Conservation (phyloP, 2,797 vertebrate species). For the Trichosurus vulpecula region DNA sequence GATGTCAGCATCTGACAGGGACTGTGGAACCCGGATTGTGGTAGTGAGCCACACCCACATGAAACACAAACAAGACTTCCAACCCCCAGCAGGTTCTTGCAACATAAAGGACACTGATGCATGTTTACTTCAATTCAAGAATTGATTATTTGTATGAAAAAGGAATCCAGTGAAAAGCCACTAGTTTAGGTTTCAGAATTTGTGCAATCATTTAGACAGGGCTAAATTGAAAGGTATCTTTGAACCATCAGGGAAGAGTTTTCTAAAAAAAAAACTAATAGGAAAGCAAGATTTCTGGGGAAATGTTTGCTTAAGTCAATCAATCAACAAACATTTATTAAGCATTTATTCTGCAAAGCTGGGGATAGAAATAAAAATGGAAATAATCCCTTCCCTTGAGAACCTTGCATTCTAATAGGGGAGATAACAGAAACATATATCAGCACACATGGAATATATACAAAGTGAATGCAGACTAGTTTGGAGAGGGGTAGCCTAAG, state of each 20-base stretch:
- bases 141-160: background rate
- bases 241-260: background rate
- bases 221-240: background rate
- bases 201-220: background rate
- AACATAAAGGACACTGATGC: background rate
- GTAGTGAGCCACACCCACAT: background rate
- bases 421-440: background rate
- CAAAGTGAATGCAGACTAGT: background rate
- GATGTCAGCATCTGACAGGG: background rate
- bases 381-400: background rate
- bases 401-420: background rate
- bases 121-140: background rate
- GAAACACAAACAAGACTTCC: background rate
- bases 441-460: background rate
- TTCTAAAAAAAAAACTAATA: background rate
- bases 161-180: background rate
- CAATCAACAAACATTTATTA: background rate
- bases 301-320: background rate
- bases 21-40: background rate
- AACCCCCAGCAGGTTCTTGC: background rate
- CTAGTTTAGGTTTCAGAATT: background rate
- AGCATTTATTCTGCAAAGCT: background rate
- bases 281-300: background rate
- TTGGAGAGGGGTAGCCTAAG: background rate
- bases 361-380: background rate